Base-by-base conservation (phyloP, 2,888 invertebrate genomes). In the Xestia sexstrigata region DNA sequence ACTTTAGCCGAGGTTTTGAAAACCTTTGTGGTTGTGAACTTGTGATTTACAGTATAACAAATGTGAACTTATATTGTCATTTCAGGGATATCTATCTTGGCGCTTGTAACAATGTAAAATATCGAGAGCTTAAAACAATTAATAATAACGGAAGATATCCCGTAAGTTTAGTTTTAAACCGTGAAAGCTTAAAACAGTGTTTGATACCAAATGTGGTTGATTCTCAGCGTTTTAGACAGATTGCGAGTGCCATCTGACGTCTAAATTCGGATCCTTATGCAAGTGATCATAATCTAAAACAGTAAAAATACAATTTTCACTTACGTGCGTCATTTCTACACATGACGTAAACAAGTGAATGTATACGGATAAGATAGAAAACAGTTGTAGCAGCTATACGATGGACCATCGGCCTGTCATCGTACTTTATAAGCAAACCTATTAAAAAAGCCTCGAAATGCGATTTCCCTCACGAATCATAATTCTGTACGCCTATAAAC, bases 401-500 rank as follows among this genome's bases (percentile, higher is more conserved):
- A 49, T 42, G 39, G 5, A 42, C 15, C 60, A 11, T 0, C 67
- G n/a, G 30, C 7, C 17, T 20, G 11, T n/a, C 30, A 6, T 42
- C 26, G 13, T 20, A 60, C 66, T 45, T 35, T 35, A 81, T 81
- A 66, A 81, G 60, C 26, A 49, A 65, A 8, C 4, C 8, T 65
- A 65, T 65, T 45, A 52, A 42, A 71, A 78, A 81, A 35, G 13
- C 26, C 26, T 45, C 26, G 2, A 47, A 67, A 66, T 66, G 58
- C 11, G 30, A 79, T 67, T 74, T 45, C 60, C 3, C 47, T 60
- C 58, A 67, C 49, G 52, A 69, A 42, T 55, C 4, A 55, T 70
- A 66, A 68, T 66, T 26, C 83, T 58, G 49, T 35, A 70, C 11
- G 71, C 63, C 30, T 79, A 68, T 78, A 67, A 70, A 78, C 35